Conservation (phyloP, 2,113 vertebrate species). For the Brevimyrus niger region DNA sequence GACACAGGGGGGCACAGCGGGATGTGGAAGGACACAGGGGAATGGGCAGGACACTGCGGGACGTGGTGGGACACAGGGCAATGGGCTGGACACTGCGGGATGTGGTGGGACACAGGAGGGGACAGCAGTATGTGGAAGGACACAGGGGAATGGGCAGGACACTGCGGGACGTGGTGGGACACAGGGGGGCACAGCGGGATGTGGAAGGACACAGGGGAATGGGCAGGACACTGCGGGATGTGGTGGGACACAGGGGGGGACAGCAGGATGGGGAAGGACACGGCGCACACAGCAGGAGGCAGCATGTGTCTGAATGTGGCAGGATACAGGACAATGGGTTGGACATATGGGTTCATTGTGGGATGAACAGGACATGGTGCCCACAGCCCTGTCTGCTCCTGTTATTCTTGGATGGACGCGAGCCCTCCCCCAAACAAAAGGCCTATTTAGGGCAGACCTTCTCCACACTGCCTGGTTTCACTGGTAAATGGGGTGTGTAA, state of each 20-base stretch:
- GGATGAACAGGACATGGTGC: background rate
- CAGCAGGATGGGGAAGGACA: too few relatives aligned
- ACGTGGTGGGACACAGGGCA: too few relatives aligned
- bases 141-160: too few relatives aligned
- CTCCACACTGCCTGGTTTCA: conserved; percentile 46
- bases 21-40: background rate
- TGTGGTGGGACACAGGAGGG: too few relatives aligned
- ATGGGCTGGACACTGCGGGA: too few relatives aligned
- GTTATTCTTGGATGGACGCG: conserved; percentile 18
- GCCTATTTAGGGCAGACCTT: conserved; percentile 5
- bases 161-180: background rate
- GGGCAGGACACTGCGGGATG: too few relatives aligned
- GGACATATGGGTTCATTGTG: background rate
- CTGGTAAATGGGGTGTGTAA: conserved; percentile 46
- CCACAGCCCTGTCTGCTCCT: background rate
- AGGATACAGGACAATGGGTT: background rate
- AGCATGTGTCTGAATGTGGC: background rate
- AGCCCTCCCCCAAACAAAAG: conserved; percentile 18
- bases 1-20: background rate
- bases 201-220: background rate
- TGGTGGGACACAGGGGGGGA: too few relatives aligned
- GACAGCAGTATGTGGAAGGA: background rate
- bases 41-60: too few relatives aligned
- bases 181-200: background rate
- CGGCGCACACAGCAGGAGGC: background rate